phyloP scores from a whole-genome alignment of 2,797 vertebrate species.

The Triplophysa bombifrons region DNA sequence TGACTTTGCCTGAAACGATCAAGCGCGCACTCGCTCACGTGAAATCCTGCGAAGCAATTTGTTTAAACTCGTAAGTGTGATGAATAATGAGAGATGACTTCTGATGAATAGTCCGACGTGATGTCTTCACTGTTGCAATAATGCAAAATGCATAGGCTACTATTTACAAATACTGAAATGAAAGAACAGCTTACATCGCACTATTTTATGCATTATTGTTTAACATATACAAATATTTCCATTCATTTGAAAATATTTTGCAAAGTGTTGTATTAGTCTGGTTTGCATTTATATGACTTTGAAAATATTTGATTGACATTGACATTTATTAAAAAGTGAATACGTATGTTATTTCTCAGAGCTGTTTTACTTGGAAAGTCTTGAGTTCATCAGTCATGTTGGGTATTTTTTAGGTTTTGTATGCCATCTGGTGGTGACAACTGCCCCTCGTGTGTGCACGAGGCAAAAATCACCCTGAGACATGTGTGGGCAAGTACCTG shows the following conservation, averaged over 20 bases:
- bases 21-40: neutral
- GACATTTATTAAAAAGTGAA: too few species aligned
- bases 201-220: neutral
- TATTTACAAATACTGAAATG: neutral
- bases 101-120: neutral
- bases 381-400: neutral
- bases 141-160: neutral
- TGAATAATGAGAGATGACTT: neutral
- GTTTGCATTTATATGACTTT: too few species aligned
- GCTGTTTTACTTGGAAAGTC: too few species aligned
- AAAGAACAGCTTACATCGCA: too few species aligned
- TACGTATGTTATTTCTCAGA: neutral
- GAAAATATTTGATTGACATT: too few species aligned
- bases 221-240: neutral
- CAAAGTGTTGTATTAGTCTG: neutral
- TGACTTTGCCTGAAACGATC: slow-evolving; percentile 23
- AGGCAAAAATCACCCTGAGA: neutral
- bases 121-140: neutral
- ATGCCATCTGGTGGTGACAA: slow-evolving; percentile 24
- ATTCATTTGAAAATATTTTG: neutral
- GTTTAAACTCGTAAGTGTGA: neutral
- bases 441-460: neutral
- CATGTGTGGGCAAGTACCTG: slow-evolving; percentile 20
- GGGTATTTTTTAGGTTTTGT: neutral
- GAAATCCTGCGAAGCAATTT: slow-evolving; percentile 3